These are phyloP conservation scores for Odontophorus gujanensis DNA, from an alignment of 2,113 vertebrate genomes.

Conservation along the genomic window DNA sequence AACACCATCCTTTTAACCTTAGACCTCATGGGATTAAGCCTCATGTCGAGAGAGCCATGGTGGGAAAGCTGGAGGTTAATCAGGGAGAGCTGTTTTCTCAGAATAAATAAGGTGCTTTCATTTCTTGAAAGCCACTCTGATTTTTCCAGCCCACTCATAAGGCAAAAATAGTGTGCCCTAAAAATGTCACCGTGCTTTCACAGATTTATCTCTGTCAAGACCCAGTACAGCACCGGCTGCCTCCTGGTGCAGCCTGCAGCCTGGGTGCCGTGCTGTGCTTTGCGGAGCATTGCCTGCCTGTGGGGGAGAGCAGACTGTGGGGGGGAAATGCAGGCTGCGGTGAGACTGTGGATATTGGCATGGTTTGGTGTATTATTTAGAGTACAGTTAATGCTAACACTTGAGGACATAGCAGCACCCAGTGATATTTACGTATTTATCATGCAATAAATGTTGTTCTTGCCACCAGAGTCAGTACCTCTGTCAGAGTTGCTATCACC, in stretches of 20 bases:
- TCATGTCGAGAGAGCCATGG: not conserved
- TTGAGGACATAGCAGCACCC: not conserved
- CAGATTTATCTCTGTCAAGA: not conserved
- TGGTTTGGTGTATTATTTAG: fast-evolving
- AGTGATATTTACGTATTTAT: fast-evolving
- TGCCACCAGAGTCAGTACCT: no score
- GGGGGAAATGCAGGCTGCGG: fast-evolving
- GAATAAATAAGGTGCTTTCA: constrained; percentile 22
- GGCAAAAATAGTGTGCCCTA: constrained; percentile 53
- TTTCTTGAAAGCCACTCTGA: constrained; percentile 3
- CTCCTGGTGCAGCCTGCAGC: not conserved
- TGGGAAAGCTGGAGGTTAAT: not conserved
- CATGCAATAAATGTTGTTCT: no score
- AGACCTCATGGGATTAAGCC: not conserved
- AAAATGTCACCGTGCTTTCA: not conserved
- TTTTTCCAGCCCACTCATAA: constrained; percentile 30
- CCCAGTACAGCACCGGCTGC: fast-evolving
- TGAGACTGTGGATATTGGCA: not conserved
- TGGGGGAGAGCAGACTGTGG: not conserved
- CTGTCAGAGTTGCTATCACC: no score
- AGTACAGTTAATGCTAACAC: not conserved
- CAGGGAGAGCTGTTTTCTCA: not conserved
- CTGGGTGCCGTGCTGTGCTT: not conserved
- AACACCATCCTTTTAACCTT: not conserved
- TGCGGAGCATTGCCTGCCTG: not conserved